These are phyloP conservation scores for Papilio glaucus DNA, from an alignment of 1,140 invertebrate species.

Conservation along the genomic window DNA sequence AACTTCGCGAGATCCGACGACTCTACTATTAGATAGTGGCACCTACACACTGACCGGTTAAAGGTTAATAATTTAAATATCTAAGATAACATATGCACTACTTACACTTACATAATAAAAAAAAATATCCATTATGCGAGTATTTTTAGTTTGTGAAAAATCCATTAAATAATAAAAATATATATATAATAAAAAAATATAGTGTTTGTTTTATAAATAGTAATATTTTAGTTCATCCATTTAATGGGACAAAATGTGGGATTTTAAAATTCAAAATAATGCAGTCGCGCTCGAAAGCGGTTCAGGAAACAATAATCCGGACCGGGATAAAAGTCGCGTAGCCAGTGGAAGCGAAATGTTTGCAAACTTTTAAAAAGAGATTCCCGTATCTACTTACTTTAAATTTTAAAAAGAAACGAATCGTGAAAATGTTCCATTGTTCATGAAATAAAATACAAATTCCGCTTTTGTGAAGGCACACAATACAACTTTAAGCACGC, in stretches of 20 bases:
- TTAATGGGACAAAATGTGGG: conserved; percentile 12
- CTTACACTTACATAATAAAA: too few relatives aligned
- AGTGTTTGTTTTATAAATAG: not conserved
- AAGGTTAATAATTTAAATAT: too few relatives aligned
- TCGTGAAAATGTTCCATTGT: conserved; percentile 33
- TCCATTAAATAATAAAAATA: too few relatives aligned
- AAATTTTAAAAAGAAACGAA: conserved; percentile 33
- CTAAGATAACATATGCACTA: too few relatives aligned
- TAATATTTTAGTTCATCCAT: not conserved
- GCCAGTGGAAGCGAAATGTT: conserved; percentile 32
- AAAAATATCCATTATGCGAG: too few relatives aligned
- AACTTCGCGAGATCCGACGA: too few relatives aligned
- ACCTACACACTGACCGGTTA: too few relatives aligned
- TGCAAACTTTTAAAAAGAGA: conserved; percentile 33
- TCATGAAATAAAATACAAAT: conserved; percentile 33
- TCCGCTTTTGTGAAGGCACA: conserved; percentile 18
- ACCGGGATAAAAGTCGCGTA: conserved; percentile 31
- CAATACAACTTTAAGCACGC: conserved; percentile 23
- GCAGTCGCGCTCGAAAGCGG: conserved; percentile 23
- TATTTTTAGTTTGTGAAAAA: too few relatives aligned
- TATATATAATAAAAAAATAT: too few relatives aligned
- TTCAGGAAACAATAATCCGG: conserved; percentile 34
- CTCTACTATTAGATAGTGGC: too few relatives aligned
- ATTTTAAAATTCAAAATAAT: conserved; percentile 27
- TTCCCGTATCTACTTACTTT: conserved; percentile 35